These are phyloP conservation scores for Lasioglossum lativentre DNA, from an alignment of 2,888 invertebrate species.

Conservation along the genomic window DNA sequence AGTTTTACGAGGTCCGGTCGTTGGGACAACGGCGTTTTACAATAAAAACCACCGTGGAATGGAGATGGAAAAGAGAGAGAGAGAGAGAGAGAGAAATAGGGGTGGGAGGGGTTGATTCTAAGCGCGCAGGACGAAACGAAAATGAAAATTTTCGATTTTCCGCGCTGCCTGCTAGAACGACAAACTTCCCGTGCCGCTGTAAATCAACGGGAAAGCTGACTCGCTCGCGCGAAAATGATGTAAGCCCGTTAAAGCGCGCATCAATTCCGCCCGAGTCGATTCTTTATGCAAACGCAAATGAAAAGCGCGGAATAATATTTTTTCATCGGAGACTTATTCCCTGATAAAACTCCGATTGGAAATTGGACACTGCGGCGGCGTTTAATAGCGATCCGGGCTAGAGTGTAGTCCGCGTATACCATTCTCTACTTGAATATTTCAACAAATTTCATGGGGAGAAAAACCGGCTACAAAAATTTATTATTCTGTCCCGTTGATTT, in stretches of 20 bases:
- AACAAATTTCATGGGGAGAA: not conserved
- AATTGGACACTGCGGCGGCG: not conserved
- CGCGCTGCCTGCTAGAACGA: conserved; percentile 2
- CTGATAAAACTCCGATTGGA: not conserved
- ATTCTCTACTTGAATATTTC: conserved; percentile 1
- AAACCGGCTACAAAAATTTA: not conserved
- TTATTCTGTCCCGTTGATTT: not conserved
- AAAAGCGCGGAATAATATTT: not conserved
- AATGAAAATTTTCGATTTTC: conserved; percentile 13
- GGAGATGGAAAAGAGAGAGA: not conserved
- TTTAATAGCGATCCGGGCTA: not conserved
- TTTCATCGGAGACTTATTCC: not conserved
- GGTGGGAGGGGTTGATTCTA: not conserved
- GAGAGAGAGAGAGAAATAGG: too few species aligned
- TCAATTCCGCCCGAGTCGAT: conserved; percentile 8
- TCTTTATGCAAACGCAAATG: conserved; percentile 9
- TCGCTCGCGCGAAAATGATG: conserved; percentile 11
- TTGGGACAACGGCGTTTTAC: not conserved
- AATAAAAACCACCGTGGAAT: conserved; percentile 4
- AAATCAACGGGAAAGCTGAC: conserved; percentile 11
- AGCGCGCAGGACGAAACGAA: not conserved
- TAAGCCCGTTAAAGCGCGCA: conserved; percentile 13
- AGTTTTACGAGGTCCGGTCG: not conserved
- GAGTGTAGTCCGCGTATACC: not conserved
- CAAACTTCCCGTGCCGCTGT: conserved; percentile 4